A percentile compares a stretch with the other conserved stretches of the same genome.
These are phyloP conservation scores for Sisyra terminalis DNA, from an alignment of 2,888 invertebrate species.

Conservation along the genomic window DNA sequence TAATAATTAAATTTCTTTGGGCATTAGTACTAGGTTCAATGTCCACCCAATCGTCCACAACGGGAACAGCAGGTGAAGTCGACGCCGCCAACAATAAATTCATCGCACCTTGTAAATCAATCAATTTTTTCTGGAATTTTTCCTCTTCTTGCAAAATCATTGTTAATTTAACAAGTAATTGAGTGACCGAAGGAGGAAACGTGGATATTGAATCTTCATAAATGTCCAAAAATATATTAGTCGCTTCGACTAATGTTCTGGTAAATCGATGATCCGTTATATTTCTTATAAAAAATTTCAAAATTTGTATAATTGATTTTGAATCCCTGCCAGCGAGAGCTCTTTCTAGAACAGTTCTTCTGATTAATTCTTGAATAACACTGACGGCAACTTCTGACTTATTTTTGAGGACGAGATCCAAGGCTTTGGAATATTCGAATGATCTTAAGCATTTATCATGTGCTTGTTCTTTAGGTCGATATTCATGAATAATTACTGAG, in stretches of 20 bases:
- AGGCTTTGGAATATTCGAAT: conserved; percentile 68
- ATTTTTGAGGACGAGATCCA: conserved; percentile 51
- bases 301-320: conserved; percentile 42
- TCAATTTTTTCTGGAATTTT: conserved; percentile 41
- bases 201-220: conserved; percentile 47
- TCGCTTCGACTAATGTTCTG: conserved; percentile 54
- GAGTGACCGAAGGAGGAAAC: conserved; percentile 42
- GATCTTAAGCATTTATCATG: conserved; percentile 58
- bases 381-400: conserved; percentile 63
- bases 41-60: conserved; percentile 20
- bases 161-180: conserved; percentile 41
- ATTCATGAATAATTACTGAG: conserved; percentile 28
- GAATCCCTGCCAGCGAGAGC: conserved; percentile 60
- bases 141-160: conserved; percentile 49
- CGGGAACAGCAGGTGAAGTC: conserved; percentile 27
- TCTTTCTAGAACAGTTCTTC: conserved; percentile 57
- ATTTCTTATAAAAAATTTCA: conserved; percentile 59
- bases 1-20: conserved; percentile 37
- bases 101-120: conserved; percentile 52
- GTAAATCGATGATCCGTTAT: conserved; percentile 62
- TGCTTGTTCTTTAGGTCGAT: conserved; percentile 24
- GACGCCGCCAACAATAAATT: conserved; percentile 47
- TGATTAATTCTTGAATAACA: conserved; percentile 73
- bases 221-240: conserved; percentile 57
- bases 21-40: conserved; percentile 28